Evolutionary conservation across 2,888 invertebrate genomes (phyloP), one percentile per base, ranked within the genome.

Genomic region (Augochlorella aurata): DNA sequence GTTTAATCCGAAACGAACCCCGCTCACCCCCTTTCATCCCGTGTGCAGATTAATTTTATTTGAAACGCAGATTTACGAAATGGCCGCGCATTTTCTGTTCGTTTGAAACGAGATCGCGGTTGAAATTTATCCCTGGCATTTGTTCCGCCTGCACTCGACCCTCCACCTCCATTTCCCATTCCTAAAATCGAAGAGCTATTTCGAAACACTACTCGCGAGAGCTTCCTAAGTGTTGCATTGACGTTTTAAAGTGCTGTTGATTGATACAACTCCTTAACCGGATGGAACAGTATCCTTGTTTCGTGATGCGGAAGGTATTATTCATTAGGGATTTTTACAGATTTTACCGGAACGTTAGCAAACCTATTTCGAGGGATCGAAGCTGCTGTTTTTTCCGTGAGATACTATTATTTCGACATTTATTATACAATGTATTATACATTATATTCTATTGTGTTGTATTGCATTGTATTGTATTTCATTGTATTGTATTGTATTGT

Each of bases 241-340:
- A 61, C 61, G 29, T 61, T 61, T 61, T 61, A 61, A 61, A 8
- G 61, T 24, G 24, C 18, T 29, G 29, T 29, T 61, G 61, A 61
- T 16, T 24, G 61, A 61, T 61, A 12, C 24, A 24, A 24, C 16
- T 61, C 16, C 61, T 16, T 0, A 24, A 16, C 29, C 61, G 61
- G 29, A 58, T 24, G 21, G 16, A 61, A 61, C 29, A 0, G 29
- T 3, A 29, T 18, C 29, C 29, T 1, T 16, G 2, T 61, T 24
- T 29, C 21, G 21, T 12, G 14, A 21, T 24, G 7, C 24, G 14
- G 4, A 14, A 7, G 54, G 24, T 24, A 14, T 54, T 21, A 21
- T 1, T 54, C n/a, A 54, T 12, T 21, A 21, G 1, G 1, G 21
- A 21, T 54, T 54, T 47, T 12, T 12, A 12, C 0, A 47, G 9